phyloP scores from a whole-genome alignment of 1,140 invertebrate genomes.

The Pollicipes pollicipes region DNA sequence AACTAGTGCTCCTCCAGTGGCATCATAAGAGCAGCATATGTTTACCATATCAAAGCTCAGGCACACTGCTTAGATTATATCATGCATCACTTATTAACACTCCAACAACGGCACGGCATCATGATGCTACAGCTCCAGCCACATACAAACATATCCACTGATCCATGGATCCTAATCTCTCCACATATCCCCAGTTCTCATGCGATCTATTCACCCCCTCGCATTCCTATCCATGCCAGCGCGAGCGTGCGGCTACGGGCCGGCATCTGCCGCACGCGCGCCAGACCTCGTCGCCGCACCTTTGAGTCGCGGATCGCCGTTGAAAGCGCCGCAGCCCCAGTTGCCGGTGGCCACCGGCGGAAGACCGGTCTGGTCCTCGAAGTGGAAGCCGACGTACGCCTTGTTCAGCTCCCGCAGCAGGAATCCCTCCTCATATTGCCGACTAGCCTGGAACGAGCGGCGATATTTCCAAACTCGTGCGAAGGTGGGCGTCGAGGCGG shows the following conservation, averaged over 20 bases:
- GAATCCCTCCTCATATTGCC: conserved; percentile 27
- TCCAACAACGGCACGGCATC: too few relatives aligned
- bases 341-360: conserved; percentile 78
- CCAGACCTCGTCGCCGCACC: too few relatives aligned
- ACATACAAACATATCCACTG: background rate
- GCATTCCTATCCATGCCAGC: background rate
- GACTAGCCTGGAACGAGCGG: conserved; percentile 12
- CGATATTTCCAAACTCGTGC: too few relatives aligned
- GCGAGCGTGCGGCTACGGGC: too few relatives aligned
- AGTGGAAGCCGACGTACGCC: conserved; percentile 58
- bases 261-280: too few relatives aligned
- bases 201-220: background rate
- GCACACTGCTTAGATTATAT: too few relatives aligned
- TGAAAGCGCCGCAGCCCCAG: conserved; percentile 95
- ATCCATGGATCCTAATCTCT: background rate
- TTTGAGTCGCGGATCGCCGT: conserved; percentile 71
- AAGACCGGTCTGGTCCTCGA: conserved; percentile 15
- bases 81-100: too few relatives aligned
- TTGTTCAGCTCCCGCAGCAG: conserved; percentile 33
- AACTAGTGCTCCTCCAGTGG: too few relatives aligned
- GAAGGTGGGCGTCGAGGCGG: too few relatives aligned
- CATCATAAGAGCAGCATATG: too few relatives aligned
- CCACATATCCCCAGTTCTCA: background rate
- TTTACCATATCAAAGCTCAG: too few relatives aligned
- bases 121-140: too few relatives aligned